Evolutionary conservation across 2,797 vertebrate genomes (phyloP).

Genomic region (Rhincodon typus): DNA sequence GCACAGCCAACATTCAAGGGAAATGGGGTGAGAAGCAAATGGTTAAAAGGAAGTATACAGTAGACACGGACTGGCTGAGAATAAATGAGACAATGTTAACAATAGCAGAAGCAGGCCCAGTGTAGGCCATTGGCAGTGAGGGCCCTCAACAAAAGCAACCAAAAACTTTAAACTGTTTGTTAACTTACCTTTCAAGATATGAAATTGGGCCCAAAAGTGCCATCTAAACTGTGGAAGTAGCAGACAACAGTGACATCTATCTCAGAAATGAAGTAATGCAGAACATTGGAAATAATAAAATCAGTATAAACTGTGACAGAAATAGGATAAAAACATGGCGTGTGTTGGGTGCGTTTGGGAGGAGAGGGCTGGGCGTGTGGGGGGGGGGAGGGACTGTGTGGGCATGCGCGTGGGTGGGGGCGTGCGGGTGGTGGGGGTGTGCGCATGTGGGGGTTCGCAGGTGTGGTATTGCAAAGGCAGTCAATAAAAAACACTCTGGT

Average conservation of each 20-base stretch:
- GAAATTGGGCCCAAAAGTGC: neutral
- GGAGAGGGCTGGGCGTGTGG: too few species aligned
- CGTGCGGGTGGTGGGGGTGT: too few species aligned
- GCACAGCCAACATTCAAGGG: neutral
- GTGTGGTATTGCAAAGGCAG: too few species aligned
- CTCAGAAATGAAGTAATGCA: neutral
- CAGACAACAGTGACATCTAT: neutral
- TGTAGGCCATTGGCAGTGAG: neutral
- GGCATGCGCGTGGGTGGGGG: too few species aligned
- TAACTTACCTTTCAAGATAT: neutral
- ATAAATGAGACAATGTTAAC: neutral
- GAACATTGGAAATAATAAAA: neutral
- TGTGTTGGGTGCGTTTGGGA: too few species aligned
- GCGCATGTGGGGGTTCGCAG: too few species aligned
- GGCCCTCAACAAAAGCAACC: neutral
- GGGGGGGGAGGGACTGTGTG: too few species aligned
- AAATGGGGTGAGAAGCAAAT: neutral
- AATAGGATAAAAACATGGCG: neutral
- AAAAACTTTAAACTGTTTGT: neutral
- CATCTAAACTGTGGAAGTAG: neutral
- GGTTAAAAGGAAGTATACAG: neutral
- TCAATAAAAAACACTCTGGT: too few species aligned
- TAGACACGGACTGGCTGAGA: neutral
- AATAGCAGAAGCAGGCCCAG: neutral
- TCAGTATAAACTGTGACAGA: neutral